Percentiles rank a stretch among this genome's conserved stretches.
Conservation (phyloP, 2,113 vertebrate species). For the Plecturocebus donacophilus region DNA sequence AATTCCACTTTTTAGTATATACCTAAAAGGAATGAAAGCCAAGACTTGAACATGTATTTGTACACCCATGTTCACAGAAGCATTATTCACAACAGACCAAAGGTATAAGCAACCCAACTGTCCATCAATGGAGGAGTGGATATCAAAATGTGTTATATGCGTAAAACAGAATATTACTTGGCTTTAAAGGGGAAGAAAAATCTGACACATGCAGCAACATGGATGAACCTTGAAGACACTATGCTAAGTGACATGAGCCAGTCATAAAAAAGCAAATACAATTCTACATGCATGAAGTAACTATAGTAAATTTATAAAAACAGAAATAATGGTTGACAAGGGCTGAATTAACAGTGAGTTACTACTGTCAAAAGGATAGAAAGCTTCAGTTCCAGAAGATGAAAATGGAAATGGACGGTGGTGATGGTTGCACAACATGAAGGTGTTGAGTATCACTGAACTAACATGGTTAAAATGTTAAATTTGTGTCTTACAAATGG, state of each 20-base stretch:
- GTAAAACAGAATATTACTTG: neutral
- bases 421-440: neutral
- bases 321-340: neutral
- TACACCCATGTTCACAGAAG: neutral
- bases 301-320: slow-evolving; percentile 11
- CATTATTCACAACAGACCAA: slow-evolving; percentile 12
- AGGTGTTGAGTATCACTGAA: neutral
- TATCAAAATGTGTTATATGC: neutral
- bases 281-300: neutral
- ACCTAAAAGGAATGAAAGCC: neutral
- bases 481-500: neutral
- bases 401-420: neutral
- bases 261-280: neutral
- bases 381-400: neutral
- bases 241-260: neutral
- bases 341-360: neutral
- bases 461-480: neutral
- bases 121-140: neutral
- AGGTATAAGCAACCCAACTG: neutral
- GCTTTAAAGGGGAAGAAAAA: neutral
- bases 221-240: neutral
- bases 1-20: neutral
- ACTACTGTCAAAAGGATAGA: neutral
- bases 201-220: slow-evolving; percentile 4
- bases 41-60: neutral